Percentiles rank a stretch among this genome's conserved stretches.
Evolutionary conservation across 37 sponge, comb jelly and placozoan genomes (phyloP).

Genomic region (Halichondria panicea): DNA sequence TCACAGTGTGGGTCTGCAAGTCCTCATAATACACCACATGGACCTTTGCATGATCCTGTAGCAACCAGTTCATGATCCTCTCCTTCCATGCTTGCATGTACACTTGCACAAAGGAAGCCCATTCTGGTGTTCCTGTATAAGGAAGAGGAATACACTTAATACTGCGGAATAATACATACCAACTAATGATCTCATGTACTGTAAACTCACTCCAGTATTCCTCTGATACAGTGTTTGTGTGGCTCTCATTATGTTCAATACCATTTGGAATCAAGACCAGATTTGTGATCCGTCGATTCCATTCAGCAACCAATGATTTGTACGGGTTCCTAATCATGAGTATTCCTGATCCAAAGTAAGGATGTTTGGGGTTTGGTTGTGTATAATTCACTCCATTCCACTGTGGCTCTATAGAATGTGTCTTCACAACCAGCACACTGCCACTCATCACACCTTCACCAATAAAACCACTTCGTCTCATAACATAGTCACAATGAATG

Average conservation of each 20-base stretch:
- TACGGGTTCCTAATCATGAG: slow-evolving; percentile 50
- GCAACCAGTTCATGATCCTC: slow-evolving; percentile 28
- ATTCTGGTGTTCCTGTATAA: not conserved
- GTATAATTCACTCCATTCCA: slow-evolving; percentile 11
- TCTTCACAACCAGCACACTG: slow-evolving; percentile 48
- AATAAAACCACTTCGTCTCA: slow-evolving; percentile 29
- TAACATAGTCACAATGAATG: slow-evolving; percentile 38
- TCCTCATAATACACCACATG: slow-evolving; percentile 45
- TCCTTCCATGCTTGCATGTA: slow-evolving; percentile 17
- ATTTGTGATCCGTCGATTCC: slow-evolving; percentile 39
- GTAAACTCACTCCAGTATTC: slow-evolving; percentile 16
- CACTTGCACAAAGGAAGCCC: slow-evolving; percentile 25
- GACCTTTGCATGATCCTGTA: not conserved
- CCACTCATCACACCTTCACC: slow-evolving; percentile 41
- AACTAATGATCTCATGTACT: not conserved
- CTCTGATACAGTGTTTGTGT: not conserved
- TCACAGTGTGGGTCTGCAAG: slow-evolving; percentile 13
- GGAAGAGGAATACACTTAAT: not conserved
- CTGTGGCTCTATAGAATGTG: slow-evolving; percentile 24
- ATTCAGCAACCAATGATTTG: slow-evolving; percentile 47
- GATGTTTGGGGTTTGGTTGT: not conserved
- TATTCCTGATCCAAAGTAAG: slow-evolving; percentile 38
- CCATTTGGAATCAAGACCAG: not conserved
- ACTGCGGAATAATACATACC: not conserved
- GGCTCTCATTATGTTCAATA: not conserved